phyloP scores from a whole-genome alignment of 2,113 vertebrate genomes.

The Coregonus clupeaformis region DNA sequence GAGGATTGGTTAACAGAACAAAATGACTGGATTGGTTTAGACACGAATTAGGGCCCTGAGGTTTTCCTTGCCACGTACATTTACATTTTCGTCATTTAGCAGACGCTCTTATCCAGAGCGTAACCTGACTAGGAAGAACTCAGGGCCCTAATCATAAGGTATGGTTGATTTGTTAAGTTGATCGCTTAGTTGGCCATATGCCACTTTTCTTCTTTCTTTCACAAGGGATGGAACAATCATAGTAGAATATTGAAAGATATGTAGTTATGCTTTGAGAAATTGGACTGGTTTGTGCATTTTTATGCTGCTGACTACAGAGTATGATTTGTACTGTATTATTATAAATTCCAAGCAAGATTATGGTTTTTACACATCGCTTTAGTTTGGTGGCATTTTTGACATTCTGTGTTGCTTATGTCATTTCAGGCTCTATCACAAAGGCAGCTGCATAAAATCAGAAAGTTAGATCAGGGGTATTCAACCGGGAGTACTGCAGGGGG shows the following conservation, averaged over 20 bases:
- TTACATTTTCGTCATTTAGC: too few species aligned
- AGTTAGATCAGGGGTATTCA: too few species aligned
- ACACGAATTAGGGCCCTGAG: not conserved
- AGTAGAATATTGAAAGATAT: not conserved
- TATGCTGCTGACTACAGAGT: not conserved
- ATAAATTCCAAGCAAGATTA: conserved; percentile 27
- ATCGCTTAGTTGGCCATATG: too few species aligned
- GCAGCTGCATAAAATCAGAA: conserved; percentile 38
- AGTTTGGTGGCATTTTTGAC: conserved; percentile 8
- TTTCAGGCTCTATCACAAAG: conserved; percentile 25
- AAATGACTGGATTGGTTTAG: not conserved
- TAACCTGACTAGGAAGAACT: not conserved
- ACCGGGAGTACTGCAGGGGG: too few species aligned
- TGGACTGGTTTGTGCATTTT: not conserved
- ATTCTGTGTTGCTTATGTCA: not conserved
- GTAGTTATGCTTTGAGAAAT: not conserved
- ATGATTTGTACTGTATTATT: conserved; percentile 30
- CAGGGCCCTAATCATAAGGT: not conserved
- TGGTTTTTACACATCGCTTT: conserved; percentile 13
- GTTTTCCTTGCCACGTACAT: not conserved
- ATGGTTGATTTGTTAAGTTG: not conserved
- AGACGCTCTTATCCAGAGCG: too few species aligned
- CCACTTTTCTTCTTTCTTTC: too few species aligned
- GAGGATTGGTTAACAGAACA: not conserved
- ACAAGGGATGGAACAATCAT: too few species aligned